These are phyloP conservation scores for Eupithecia pulchellata DNA, from an alignment of 2,888 invertebrate species.

Conservation along the genomic window DNA sequence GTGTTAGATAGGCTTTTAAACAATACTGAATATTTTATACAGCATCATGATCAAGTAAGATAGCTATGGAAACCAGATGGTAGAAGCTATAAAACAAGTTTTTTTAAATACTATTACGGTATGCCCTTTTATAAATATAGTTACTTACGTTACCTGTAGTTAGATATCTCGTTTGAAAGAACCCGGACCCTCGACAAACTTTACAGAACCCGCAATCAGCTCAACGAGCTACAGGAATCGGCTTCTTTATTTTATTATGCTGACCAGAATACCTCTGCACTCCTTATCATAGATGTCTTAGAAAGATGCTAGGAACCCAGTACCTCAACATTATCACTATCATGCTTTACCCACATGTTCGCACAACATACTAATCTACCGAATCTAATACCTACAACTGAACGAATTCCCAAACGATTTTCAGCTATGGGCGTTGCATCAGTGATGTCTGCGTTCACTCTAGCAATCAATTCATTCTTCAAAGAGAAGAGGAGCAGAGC, in stretches of 20 bases:
- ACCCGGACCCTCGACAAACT: neutral
- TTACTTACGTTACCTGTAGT: too few species aligned
- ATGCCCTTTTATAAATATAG: neutral
- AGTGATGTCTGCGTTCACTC: constrained; percentile 85
- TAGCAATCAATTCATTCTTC: constrained; percentile 88
- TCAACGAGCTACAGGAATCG: neutral
- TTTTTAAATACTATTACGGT: neutral
- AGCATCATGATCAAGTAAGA: neutral
- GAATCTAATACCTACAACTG: neutral
- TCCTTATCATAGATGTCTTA: constrained; percentile 25
- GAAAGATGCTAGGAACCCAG: neutral
- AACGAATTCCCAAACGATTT: constrained; percentile 38
- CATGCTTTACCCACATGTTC: neutral
- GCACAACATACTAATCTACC: neutral
- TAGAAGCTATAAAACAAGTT: neutral
- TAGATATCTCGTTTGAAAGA: too few species aligned
- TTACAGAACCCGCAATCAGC: neutral
- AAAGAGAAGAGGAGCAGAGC: constrained; percentile 86
- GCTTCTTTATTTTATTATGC: neutral
- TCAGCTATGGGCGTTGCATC: constrained; percentile 87
- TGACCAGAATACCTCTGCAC: neutral
- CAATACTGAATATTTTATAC: neutral
- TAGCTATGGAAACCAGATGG: neutral
- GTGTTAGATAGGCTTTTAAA: neutral
- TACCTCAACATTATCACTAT: constrained; percentile 5